phyloP scores from a whole-genome alignment of 2,113 vertebrate species.

The Hippocampus comes region DNA sequence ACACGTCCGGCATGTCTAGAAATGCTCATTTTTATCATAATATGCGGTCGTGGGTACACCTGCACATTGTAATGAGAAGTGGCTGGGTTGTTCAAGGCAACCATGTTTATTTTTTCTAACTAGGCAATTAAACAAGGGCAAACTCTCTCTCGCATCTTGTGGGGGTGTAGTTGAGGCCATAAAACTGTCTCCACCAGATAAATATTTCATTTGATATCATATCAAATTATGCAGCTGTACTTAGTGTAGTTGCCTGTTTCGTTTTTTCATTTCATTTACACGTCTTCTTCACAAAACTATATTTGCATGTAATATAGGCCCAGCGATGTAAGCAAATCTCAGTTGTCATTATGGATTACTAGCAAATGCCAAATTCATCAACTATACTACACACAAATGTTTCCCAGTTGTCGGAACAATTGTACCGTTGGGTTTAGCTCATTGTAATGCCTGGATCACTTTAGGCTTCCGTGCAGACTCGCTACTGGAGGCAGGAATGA shows the following conservation, averaged over 20 bases:
- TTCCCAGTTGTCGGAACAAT: not conserved
- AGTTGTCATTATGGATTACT: not conserved
- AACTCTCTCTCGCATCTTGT: too few species aligned
- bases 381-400: not conserved
- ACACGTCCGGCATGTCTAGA: not conserved
- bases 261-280: too few species aligned
- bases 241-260: too few species aligned
- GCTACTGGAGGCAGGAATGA: conserved; percentile 75
- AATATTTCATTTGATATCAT: too few species aligned
- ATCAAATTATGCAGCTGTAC: too few species aligned
- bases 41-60: not conserved
- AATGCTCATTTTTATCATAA: not conserved
- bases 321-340: not conserved
- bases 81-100: not conserved
- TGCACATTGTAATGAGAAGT: too few species aligned
- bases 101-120: not conserved
- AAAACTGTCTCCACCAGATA: too few species aligned
- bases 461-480: conserved; percentile 75
- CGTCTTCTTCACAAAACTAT: too few species aligned
- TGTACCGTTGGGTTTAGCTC: conserved; percentile 8
- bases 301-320: too few species aligned
- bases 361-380: not conserved
- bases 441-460: conserved; percentile 30
- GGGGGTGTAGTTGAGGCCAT: too few species aligned
- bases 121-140: not conserved